Evolutionary conservation across 2,797 vertebrate genomes (phyloP).

Genomic region (Bradypodion ventrale): DNA sequence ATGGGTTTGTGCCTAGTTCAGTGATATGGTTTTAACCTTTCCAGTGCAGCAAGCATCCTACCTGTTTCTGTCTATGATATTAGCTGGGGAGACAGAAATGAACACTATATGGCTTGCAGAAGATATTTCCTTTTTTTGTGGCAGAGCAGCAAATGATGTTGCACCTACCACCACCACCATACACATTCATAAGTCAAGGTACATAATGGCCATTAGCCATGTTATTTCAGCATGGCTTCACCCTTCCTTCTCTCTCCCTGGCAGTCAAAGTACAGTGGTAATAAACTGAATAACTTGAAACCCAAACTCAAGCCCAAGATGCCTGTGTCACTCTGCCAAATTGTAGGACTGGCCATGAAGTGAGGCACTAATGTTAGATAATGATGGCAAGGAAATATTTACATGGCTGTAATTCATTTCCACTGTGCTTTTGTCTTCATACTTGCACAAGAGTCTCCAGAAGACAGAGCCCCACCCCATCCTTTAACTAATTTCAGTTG

Average conservation of each 20-base stretch:
- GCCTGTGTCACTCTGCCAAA: not conserved
- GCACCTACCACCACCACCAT: too few relatives aligned
- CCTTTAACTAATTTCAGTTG: not conserved
- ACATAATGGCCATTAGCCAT: not conserved
- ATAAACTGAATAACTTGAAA: too few relatives aligned
- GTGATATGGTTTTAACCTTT: not conserved
- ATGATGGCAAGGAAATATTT: not conserved
- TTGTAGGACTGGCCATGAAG: not conserved
- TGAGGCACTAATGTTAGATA: not conserved
- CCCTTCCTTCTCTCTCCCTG: not conserved
- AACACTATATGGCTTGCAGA: not conserved
- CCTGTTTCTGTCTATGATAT: not conserved
- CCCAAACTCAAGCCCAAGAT: too few relatives aligned
- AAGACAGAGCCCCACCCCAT: not conserved
- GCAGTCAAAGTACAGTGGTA: not conserved
- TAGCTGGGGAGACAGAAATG: not conserved
- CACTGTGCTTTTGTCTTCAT: not conserved
- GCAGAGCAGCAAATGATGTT: not conserved
- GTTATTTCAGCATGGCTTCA: not conserved
- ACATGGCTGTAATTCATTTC: not conserved
- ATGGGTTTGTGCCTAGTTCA: not conserved
- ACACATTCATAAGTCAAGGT: too few relatives aligned
- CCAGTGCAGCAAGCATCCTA: not conserved
- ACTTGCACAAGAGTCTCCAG: not conserved
- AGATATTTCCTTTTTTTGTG: not conserved